Evolutionary conservation across 1,140 invertebrate genomes (phyloP).

Genomic region (Drosophila serrata): DNA sequence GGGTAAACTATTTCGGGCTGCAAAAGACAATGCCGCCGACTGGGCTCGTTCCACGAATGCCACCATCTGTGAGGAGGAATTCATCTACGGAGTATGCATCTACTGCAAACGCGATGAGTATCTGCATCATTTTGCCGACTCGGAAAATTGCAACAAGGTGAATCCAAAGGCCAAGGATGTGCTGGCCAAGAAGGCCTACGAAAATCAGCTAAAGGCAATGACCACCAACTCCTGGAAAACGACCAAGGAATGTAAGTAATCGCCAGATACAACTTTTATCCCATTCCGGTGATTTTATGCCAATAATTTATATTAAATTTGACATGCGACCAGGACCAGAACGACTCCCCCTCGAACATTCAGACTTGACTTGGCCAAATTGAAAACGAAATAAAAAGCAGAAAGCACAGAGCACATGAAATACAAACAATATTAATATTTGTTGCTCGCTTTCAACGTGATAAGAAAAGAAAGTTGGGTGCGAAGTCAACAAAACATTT

Average conservation of each 20-base stretch:
- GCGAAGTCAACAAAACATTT: conserved; percentile 66
- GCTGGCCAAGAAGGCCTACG: conserved; percentile 48
- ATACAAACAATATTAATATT: conserved; percentile 81
- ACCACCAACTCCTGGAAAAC: conserved; percentile 19
- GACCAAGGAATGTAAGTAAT: conserved; percentile 47
- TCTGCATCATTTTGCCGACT: conserved; percentile 65
- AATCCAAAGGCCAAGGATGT: conserved; percentile 60
- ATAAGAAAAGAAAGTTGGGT: conserved; percentile 47
- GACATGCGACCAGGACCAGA: conserved; percentile 23
- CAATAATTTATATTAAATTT: conserved; percentile 69
- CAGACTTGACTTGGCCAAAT: conserved; percentile 34
- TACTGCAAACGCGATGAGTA: conserved; percentile 72
- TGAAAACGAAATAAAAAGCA: conserved; percentile 71
- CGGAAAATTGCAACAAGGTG: conserved; percentile 67
- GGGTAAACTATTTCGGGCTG: conserved; percentile 46
- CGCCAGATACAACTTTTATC: conserved; percentile 8
- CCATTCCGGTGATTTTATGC: conserved; percentile 27
- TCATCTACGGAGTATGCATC: conserved; percentile 63
- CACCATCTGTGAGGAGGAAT: conserved; percentile 73
- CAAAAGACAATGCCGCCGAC: conserved; percentile 40
- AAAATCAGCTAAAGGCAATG: conserved; percentile 39
- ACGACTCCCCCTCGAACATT: not conserved
- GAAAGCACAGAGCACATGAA: conserved; percentile 45
- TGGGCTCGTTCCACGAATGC: conserved; percentile 66
- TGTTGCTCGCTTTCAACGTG: conserved; percentile 65